Evolutionary conservation across 2,888 invertebrate species (phyloP), one percentile per base, ranked within the genome.

Genomic region (Homarus gammarus): DNA sequence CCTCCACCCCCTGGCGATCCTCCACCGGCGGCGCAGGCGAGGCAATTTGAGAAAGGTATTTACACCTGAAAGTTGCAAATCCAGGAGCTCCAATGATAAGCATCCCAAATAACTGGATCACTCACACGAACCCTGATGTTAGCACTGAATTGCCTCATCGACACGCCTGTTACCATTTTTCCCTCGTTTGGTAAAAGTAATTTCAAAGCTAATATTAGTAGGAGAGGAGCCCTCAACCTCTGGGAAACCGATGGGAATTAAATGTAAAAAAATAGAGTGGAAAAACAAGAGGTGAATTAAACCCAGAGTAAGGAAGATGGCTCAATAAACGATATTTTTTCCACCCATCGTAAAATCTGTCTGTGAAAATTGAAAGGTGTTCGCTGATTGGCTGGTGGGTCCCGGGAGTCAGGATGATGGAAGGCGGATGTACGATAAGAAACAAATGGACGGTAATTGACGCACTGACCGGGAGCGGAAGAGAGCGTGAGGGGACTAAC

Each of bases 391-490:
- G 88, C 51, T 49, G 87, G 87, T 31, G 36, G 72, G 77, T 78
- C 86, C 86, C 61, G 8, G 31, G 64, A 12, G 85, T 38, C 64
- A 27, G 75, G 31, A 82, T 88, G 77, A 79, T 75, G 56, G 84
- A 84, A 49, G 89, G 88, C 61, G 89, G 89, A 75, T 68, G 78
- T 68, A 44, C 61, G 89, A 89, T 84, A 77, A 84, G 77, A 49
- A 88, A 75, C 83, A 83, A 83, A 88, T 83, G 88, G 84, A 84
- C 84, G 84, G 84, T 89, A 84, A 89, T 75, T 87, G 87, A 83
- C 38, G 56, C 56, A 84, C 33, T 83, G 88, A 64, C 68, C 75
- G 75, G 31, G 49, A 61, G 84, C 40, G 77, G 44, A 75, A 61
- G 83, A 27, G 83, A 31, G 22, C 40, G 64, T 61, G 75, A 73